These are phyloP conservation scores for Pharmacophagus antenor DNA, from an alignment of 2,888 invertebrate species.

Conservation along the genomic window DNA sequence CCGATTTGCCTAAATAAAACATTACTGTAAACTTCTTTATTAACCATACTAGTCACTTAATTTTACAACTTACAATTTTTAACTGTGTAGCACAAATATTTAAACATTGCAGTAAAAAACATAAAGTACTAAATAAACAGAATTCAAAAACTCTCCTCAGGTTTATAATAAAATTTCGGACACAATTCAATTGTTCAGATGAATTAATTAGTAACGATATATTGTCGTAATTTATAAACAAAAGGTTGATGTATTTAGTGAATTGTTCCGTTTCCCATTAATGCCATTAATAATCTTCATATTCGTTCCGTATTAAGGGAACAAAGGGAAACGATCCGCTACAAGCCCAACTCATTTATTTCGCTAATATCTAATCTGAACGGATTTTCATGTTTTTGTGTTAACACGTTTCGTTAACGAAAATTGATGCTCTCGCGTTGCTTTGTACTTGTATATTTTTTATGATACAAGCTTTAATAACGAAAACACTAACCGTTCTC, in stretches of 20 bases:
- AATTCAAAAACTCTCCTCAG: too few species aligned
- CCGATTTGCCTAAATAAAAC: too few species aligned
- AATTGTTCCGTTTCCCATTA: conserved; percentile 26
- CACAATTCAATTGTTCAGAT: neutral
- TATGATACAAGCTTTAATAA: neutral
- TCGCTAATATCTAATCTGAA: conserved; percentile 29
- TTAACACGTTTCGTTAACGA: conserved; percentile 21
- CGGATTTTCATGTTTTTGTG: conserved; percentile 28
- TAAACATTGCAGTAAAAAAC: too few species aligned
- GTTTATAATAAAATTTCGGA: too few species aligned
- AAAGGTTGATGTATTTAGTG: conserved; percentile 18
- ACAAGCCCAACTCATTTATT: conserved; percentile 29
- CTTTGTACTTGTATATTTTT: neutral
- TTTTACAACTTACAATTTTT: too few species aligned
- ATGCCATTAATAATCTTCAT: conserved; percentile 22
- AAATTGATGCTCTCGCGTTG: conserved; percentile 2
- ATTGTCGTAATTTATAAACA: neutral
- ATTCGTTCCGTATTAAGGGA: conserved; percentile 16
- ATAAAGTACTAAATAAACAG: too few species aligned
- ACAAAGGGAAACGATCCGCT: conserved; percentile 26
- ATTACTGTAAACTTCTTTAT: too few species aligned
- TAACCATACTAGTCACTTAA: too few species aligned
- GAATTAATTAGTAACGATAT: neutral
- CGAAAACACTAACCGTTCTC: too few species aligned
- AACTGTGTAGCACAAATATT: too few species aligned